phyloP scores from a whole-genome alignment of 2,888 invertebrate genomes.

The Xanthorhoe spadicearia region DNA sequence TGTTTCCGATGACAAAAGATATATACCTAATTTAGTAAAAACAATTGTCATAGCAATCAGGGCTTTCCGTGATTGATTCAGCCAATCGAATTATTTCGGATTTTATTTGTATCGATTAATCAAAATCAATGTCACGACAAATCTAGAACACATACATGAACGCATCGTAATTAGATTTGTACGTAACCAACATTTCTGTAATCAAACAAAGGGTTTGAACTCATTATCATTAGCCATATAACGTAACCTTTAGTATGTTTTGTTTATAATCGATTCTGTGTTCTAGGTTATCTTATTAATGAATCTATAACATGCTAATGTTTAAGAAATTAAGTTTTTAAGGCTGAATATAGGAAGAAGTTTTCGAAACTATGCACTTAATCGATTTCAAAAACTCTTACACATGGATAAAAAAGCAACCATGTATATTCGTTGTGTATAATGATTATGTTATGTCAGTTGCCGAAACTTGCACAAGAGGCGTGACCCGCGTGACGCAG shows the following conservation, averaged over 20 bases:
- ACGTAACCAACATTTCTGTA: constrained; percentile 5
- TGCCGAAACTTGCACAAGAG: constrained; percentile 31
- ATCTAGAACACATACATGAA: constrained; percentile 17
- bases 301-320: too few relatives aligned
- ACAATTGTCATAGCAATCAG: constrained; percentile 17
- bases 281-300: too few relatives aligned
- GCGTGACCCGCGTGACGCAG: constrained; percentile 30
- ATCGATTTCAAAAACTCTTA: too few relatives aligned
- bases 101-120: constrained; percentile 31
- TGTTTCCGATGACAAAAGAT: not conserved
- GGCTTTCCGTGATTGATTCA: constrained; percentile 21
- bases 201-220: constrained; percentile 3
- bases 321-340: too few relatives aligned
- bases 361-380: too few relatives aligned
- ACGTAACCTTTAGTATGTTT: not conserved
- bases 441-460: constrained; percentile 9
- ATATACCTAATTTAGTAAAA: not conserved
- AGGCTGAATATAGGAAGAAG: too few relatives aligned
- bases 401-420: too few relatives aligned
- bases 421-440: too few relatives aligned
- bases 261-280: too few relatives aligned
- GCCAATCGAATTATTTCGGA: constrained; percentile 26
- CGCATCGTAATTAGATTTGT: constrained; percentile 18
- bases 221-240: not conserved
- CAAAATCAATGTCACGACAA: constrained; percentile 31